Percentiles rank a stretch among this genome's conserved stretches.
Conservation (phyloP, 2,113 vertebrate genomes). For the Callipepla californica region DNA sequence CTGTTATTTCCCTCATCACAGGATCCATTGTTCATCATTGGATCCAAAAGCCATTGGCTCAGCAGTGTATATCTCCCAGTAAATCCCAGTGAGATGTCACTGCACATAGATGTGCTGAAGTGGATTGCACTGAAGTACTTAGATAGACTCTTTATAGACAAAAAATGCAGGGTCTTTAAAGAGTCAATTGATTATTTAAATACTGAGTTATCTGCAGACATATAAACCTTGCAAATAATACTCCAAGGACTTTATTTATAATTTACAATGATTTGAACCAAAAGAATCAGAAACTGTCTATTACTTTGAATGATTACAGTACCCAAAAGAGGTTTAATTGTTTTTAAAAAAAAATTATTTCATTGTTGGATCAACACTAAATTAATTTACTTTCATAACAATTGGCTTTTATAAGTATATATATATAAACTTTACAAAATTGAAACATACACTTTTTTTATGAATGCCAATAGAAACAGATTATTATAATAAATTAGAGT, state of each 20-base stretch:
- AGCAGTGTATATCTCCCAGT: not conserved
- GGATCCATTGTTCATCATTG: not conserved
- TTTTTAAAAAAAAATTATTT: not conserved
- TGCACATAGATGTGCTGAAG: accelerated
- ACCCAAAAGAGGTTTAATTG: accelerated
- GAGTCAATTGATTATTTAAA: not conserved
- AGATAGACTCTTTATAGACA: not conserved
- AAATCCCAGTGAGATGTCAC: not conserved
- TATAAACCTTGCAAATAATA: not conserved
- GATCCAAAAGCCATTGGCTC: not conserved
- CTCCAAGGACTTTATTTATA: not conserved
- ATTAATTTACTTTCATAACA: not conserved
- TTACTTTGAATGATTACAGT: not conserved
- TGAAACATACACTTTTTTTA: not conserved
- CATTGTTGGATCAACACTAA: not conserved
- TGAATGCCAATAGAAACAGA: not conserved
- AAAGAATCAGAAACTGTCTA: not conserved
- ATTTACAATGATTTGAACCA: not conserved
- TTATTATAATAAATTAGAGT: not conserved
- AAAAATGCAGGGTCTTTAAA: not conserved
- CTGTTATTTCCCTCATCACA: not conserved
- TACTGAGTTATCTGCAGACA: not conserved
- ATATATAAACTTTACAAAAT: not conserved
- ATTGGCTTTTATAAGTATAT: not conserved
- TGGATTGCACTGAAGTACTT: accelerated